Conservation (phyloP, 1,140 invertebrate genomes). For the Drosophila bifasciata region DNA sequence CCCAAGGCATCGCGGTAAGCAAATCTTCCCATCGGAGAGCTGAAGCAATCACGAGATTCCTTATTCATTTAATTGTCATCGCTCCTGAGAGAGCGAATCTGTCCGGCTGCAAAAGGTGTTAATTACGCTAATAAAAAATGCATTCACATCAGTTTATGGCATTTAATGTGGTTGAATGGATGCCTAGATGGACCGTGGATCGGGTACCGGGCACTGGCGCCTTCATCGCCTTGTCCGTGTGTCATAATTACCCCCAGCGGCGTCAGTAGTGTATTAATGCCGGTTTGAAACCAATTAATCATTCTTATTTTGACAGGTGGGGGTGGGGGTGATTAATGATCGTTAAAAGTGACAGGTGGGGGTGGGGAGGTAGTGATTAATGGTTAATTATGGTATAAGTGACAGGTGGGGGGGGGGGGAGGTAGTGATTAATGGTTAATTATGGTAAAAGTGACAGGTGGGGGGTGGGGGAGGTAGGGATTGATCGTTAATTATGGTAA, state of each 20-base stretch:
- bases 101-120: slow-evolving; percentile 56
- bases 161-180: slow-evolving; percentile 69
- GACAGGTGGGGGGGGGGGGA: too few relatives aligned
- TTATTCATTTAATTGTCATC: slow-evolving; percentile 56
- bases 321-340: too few relatives aligned
- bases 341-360: too few relatives aligned
- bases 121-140: slow-evolving; percentile 77
- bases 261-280: too few relatives aligned
- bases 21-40: slow-evolving; percentile 24
- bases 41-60: slow-evolving; percentile 28
- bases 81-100: background rate
- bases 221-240: slow-evolving; percentile 46
- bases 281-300: too few relatives aligned
- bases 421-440: too few relatives aligned
- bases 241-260: slow-evolving; percentile 59
- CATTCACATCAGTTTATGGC: slow-evolving; percentile 70
- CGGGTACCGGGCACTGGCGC: slow-evolving; percentile 35
- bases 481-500: too few relatives aligned
- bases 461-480: too few relatives aligned
- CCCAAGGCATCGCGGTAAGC: slow-evolving; percentile 71
- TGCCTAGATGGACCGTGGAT: slow-evolving; percentile 12
- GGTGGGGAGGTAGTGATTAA: too few relatives aligned
- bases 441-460: too few relatives aligned
- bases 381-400: too few relatives aligned
- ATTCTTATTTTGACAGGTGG: too few relatives aligned